phyloP scores from a whole-genome alignment of 1,140 invertebrate genomes.

The Diorhabda elongata region DNA sequence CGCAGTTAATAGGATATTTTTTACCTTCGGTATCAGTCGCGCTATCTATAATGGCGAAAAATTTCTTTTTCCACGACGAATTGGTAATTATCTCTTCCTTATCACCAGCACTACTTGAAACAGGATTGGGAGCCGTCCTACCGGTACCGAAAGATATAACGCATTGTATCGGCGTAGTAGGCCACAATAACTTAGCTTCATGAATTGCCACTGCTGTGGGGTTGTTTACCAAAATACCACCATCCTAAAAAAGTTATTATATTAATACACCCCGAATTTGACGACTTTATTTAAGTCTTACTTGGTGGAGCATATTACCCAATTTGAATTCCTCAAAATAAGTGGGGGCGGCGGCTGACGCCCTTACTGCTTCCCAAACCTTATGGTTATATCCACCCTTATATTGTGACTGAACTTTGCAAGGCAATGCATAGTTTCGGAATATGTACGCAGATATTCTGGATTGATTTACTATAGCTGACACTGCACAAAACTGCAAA shows the following conservation, averaged over 20 bases:
- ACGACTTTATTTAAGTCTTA: constrained; percentile 44
- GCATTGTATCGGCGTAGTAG: constrained; percentile 73
- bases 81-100: constrained; percentile 36
- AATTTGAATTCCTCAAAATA: constrained; percentile 86
- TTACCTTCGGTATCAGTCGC: constrained; percentile 86
- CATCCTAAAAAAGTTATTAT: constrained; percentile 57
- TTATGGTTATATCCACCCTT: constrained; percentile 68
- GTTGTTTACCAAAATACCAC: constrained; percentile 87
- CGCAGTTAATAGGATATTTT: background rate
- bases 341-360: constrained; percentile 87
- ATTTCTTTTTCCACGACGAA: constrained; percentile 75
- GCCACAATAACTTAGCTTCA: constrained; percentile 84
- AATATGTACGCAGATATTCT: constrained; percentile 84
- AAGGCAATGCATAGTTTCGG: constrained; percentile 81
- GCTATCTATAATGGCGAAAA: constrained; percentile 81
- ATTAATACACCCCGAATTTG: background rate
- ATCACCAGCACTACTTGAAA: constrained; percentile 37
- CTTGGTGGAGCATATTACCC: constrained; percentile 75
- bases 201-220: constrained; percentile 86
- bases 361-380: constrained; percentile 85
- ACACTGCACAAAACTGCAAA: constrained; percentile 68
- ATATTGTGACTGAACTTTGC: constrained; percentile 71
- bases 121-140: constrained; percentile 49
- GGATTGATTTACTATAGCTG: constrained; percentile 75
- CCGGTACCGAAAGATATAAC: constrained; percentile 89